A percentile compares a stretch with the other conserved stretches of the same genome.
These are phyloP conservation scores for Paratrypauchen microcephalus DNA, from an alignment of 2,797 vertebrate species.

Conservation along the genomic window DNA sequence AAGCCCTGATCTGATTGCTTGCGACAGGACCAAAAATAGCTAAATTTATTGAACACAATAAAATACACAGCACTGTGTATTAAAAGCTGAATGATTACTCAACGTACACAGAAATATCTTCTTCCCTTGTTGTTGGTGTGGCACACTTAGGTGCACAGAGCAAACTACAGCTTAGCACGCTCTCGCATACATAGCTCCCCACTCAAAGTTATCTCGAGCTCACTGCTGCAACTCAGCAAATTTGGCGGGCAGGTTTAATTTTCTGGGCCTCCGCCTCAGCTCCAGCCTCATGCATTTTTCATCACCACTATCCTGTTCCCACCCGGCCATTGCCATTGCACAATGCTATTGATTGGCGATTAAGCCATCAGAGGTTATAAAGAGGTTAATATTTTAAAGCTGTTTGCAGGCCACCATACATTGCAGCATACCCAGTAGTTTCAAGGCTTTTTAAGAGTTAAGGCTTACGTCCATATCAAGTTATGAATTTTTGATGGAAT, in stretches of 20 bases:
- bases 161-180: constrained; percentile 34
- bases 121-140: constrained; percentile 16
- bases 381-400: constrained; percentile 83
- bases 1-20: neutral
- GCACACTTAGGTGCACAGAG: constrained; percentile 48
- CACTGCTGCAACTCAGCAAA: constrained; percentile 76
- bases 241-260: constrained; percentile 79
- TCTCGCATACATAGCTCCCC: constrained; percentile 32
- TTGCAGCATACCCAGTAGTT: constrained; percentile 31
- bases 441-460: constrained; percentile 51
- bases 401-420: constrained; percentile 41
- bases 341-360: constrained; percentile 85
- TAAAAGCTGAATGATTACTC: neutral
- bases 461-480: constrained; percentile 45
- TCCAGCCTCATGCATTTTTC: constrained; percentile 85
- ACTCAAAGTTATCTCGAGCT: constrained; percentile 57
- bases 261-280: constrained; percentile 73
- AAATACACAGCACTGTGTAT: neutral
- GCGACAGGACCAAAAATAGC: neutral
- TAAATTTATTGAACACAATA: neutral
- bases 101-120: neutral
- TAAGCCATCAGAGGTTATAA: constrained; percentile 87
- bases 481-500: constrained; percentile 68
- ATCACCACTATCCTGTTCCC: constrained; percentile 70
- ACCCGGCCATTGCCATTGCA: constrained; percentile 67